phyloP scores from a whole-genome alignment of 1,140 invertebrate species.

The Berghia stephanieae region DNA sequence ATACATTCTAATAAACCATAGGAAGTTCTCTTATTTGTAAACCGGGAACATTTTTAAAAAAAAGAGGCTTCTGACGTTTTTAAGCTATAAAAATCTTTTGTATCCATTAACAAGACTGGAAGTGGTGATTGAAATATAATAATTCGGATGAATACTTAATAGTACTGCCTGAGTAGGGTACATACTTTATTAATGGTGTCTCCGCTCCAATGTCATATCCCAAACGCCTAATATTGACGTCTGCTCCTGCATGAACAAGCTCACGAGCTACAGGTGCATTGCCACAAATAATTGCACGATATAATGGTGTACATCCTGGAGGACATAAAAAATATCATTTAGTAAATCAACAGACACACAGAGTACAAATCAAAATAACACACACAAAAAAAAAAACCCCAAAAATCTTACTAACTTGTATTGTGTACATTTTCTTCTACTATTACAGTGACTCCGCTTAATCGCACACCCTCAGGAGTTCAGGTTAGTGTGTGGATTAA shows the following conservation, averaged over 20 bases:
- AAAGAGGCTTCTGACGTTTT: not conserved
- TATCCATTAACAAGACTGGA: too few species aligned
- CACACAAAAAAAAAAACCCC: not conserved
- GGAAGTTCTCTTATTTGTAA: too few species aligned
- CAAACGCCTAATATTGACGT: conserved; percentile 55
- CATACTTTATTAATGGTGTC: conserved; percentile 60
- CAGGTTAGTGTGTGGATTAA: too few species aligned
- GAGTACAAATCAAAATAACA: not conserved
- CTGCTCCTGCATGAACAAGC: conserved; percentile 52
- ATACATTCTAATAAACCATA: too few species aligned
- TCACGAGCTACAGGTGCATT: conserved; percentile 39
- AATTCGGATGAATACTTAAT: not conserved
- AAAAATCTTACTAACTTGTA: not conserved
- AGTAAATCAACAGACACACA: not conserved
- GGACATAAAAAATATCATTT: not conserved
- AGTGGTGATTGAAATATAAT: too few species aligned
- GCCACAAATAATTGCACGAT: conserved; percentile 54
- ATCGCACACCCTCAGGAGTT: too few species aligned
- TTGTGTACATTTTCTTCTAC: not conserved
- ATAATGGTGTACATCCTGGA: conserved; percentile 55
- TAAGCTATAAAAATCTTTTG: not conserved
- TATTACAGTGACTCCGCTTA: not conserved
- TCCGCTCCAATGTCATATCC: conserved; percentile 44
- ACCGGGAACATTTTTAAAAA: not conserved
- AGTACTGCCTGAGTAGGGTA: too few species aligned